These are phyloP conservation scores for Amiota communis DNA, from an alignment of 2,888 invertebrate species.

Conservation along the genomic window DNA sequence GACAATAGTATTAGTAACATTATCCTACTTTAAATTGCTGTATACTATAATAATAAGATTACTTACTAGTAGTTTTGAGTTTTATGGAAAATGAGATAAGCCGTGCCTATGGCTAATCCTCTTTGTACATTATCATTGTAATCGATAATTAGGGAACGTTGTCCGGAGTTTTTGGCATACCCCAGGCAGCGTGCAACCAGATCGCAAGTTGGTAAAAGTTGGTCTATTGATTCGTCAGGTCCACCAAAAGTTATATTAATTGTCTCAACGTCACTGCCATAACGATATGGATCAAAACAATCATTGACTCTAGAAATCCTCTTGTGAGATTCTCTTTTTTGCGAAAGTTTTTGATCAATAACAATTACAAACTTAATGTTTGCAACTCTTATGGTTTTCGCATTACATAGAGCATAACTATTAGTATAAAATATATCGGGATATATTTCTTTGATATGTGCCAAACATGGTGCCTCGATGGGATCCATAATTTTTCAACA, in stretches of 20 bases:
- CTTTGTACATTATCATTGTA: conserved; percentile 63
- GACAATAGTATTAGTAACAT: too few relatives aligned
- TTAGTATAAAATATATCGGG: too few relatives aligned
- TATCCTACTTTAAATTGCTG: too few relatives aligned
- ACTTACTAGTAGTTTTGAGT: conserved; percentile 65
- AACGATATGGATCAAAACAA: too few relatives aligned
- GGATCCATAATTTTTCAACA: too few relatives aligned
- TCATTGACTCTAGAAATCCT: too few relatives aligned
- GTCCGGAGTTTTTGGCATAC: conserved; percentile 55
- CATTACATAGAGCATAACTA: too few relatives aligned
- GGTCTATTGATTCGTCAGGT: conserved; percentile 61
- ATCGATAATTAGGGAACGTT: conserved; percentile 60
- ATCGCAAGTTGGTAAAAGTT: conserved; percentile 66
- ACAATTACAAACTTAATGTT: conserved; percentile 35
- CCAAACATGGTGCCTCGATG: too few relatives aligned
- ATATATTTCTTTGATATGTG: too few relatives aligned
- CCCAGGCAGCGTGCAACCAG: conserved; percentile 64
- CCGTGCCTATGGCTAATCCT: conserved; percentile 62
- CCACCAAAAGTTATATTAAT: conserved; percentile 63
- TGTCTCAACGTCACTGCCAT: conserved; percentile 53
- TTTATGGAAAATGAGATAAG: conserved; percentile 66
- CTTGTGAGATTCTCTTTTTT: too few relatives aligned
- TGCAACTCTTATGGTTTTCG: background rate
- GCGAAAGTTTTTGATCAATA: too few relatives aligned
- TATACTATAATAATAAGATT: background rate